Conservation (phyloP, 1,140 invertebrate species). For the Nautilus pompilius region DNA sequence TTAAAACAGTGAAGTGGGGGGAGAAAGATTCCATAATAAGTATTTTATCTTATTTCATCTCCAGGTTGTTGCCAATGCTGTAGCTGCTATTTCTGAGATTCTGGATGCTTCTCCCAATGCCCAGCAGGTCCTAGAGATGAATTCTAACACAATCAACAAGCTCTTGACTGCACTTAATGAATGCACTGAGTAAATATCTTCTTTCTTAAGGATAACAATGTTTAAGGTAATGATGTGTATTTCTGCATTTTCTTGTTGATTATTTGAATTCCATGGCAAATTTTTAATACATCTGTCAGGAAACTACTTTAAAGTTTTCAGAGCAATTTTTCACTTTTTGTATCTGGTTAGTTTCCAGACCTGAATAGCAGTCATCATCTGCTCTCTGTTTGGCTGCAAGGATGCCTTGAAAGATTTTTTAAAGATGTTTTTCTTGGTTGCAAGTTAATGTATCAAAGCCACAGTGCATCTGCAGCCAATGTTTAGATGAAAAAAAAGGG, state of each 20-base stretch:
- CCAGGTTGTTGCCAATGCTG: conserved; percentile 96
- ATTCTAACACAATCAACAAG: conserved; percentile 97
- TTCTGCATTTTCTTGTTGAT: not conserved
- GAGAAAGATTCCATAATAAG: not conserved
- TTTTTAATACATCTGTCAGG: too few species aligned
- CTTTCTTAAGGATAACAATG: not conserved
- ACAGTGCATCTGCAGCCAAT: too few species aligned
- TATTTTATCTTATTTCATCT: conserved; percentile 6
- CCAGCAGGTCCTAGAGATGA: conserved; percentile 92
- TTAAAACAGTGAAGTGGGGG: not conserved
- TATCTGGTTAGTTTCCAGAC: too few species aligned
- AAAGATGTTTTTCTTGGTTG: too few species aligned
- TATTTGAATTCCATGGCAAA: too few species aligned
- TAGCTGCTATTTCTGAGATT: conserved; percentile 97
- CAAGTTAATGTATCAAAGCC: too few species aligned
- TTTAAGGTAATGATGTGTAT: not conserved
- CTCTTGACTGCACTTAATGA: conserved; percentile 97
- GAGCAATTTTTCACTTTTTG: too few species aligned
- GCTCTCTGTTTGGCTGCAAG: too few species aligned
- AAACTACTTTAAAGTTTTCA: too few species aligned
- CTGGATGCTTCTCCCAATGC: conserved; percentile 94
- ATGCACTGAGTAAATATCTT: conserved; percentile 83
- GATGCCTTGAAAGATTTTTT: too few species aligned
- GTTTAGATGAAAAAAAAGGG: too few species aligned
- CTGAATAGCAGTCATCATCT: too few species aligned